Conservation (phyloP, 2,797 vertebrate genomes). For the Tapirus indicus region DNA sequence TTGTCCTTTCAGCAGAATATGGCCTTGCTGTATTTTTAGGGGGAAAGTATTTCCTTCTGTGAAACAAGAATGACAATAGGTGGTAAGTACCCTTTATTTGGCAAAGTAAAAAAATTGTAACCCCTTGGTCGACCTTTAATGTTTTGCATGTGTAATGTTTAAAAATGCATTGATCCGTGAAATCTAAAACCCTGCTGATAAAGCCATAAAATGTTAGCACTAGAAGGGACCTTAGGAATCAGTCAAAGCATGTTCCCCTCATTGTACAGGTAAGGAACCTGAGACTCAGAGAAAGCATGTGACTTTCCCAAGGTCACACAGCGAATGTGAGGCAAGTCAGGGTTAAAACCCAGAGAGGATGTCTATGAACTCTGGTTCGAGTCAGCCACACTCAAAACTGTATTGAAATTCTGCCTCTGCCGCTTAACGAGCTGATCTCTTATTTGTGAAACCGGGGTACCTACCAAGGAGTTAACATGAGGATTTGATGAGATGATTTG, state of each 20-base stretch:
- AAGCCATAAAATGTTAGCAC: background rate
- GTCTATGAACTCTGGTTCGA: rapidly evolving
- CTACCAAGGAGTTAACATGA: background rate
- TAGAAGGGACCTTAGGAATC: background rate
- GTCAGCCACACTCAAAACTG: background rate
- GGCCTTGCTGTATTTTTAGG: background rate
- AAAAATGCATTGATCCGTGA: background rate
- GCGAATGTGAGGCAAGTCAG: background rate
- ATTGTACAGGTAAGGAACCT: background rate
- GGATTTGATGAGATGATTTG: background rate
- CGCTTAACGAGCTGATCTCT: background rate
- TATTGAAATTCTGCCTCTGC: background rate
- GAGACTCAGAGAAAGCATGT: background rate
- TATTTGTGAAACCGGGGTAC: background rate
- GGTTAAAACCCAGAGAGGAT: background rate
- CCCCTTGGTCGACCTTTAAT: background rate
- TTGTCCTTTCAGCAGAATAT: background rate
- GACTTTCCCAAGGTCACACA: background rate
- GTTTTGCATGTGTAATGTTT: background rate
- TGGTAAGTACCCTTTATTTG: background rate
- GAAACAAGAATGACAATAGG: background rate
- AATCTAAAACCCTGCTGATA: background rate
- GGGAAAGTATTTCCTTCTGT: slow-evolving; percentile 33
- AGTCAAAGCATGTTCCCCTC: background rate
- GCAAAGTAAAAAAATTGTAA: background rate